Conservation (phyloP, 2,888 invertebrate genomes). For the Coecobrya sp. region DNA sequence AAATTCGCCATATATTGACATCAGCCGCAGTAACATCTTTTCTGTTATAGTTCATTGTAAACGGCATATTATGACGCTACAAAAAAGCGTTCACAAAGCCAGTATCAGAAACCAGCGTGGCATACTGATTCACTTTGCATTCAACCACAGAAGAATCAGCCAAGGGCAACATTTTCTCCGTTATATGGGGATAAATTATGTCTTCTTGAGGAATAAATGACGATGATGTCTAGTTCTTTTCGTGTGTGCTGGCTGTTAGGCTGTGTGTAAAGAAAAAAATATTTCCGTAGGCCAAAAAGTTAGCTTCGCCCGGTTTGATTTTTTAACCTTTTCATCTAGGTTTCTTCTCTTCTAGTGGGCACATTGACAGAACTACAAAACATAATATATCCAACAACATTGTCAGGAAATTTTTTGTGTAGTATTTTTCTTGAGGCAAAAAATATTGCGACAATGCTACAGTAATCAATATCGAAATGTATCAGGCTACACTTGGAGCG, state of each 20-base stretch:
- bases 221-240: background rate
- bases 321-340: slow-evolving; percentile 12
- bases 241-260: background rate
- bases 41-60: slow-evolving; percentile 31
- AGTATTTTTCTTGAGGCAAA: slow-evolving; percentile 6
- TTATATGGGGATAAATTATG: slow-evolving; percentile 79
- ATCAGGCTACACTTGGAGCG: background rate
- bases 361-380: background rate
- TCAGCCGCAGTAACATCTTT: slow-evolving; percentile 15
- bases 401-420: background rate
- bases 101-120: slow-evolving; percentile 54
- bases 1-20: slow-evolving; percentile 53
- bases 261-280: slow-evolving; percentile 32
- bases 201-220: slow-evolving; percentile 48
- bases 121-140: slow-evolving; percentile 75
- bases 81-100: background rate
- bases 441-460: background rate
- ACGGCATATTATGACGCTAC: slow-evolving; percentile 36
- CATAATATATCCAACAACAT: slow-evolving; percentile 2
- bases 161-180: slow-evolving; percentile 81
- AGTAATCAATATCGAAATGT: background rate
- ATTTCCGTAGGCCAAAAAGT: slow-evolving; percentile 67
- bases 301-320: slow-evolving; percentile 63
- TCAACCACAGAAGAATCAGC: slow-evolving; percentile 66
- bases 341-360: background rate